Conservation (phyloP, 2,113 vertebrate species). For the Corapipo altera region DNA sequence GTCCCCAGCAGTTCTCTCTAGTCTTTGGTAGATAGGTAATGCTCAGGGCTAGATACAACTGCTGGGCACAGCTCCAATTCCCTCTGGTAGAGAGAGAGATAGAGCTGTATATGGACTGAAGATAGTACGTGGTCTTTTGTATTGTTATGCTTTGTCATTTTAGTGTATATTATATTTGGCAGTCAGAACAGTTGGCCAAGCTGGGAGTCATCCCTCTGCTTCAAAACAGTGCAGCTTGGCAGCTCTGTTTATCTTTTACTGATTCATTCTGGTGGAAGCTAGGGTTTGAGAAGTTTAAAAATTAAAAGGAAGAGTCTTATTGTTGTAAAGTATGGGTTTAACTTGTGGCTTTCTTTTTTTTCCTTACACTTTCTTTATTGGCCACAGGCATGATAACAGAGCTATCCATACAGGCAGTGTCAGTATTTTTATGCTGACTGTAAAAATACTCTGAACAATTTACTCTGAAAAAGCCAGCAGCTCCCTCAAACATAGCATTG, state of each 20-base stretch:
- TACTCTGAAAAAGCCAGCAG: neutral
- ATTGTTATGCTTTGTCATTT: neutral
- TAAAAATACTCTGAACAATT: slow-evolving; percentile 33
- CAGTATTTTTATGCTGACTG: neutral
- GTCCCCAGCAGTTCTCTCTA: neutral
- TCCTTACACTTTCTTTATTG: neutral
- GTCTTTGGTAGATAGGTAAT: neutral
- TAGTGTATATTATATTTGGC: neutral
- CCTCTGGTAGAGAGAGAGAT: neutral
- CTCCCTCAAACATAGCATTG: neutral
- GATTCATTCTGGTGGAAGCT: neutral
- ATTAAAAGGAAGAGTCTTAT: neutral
- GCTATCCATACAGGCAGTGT: neutral
- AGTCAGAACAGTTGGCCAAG: neutral
- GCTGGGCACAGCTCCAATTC: neutral
- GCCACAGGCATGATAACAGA: neutral
- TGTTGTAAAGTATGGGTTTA: slow-evolving; percentile 1
- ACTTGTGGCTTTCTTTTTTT: neutral
- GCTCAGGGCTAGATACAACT: neutral
- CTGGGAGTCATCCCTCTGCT: neutral
- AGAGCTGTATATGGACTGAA: neutral
- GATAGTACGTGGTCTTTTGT: neutral
- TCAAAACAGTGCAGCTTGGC: neutral
- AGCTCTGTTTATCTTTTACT: neutral
- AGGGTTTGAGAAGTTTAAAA: neutral